A percentile compares a stretch with the other conserved stretches of the same genome.
Conservation (phyloP, 2,888 invertebrate genomes). For the Aphidoletes aphidimyza region DNA sequence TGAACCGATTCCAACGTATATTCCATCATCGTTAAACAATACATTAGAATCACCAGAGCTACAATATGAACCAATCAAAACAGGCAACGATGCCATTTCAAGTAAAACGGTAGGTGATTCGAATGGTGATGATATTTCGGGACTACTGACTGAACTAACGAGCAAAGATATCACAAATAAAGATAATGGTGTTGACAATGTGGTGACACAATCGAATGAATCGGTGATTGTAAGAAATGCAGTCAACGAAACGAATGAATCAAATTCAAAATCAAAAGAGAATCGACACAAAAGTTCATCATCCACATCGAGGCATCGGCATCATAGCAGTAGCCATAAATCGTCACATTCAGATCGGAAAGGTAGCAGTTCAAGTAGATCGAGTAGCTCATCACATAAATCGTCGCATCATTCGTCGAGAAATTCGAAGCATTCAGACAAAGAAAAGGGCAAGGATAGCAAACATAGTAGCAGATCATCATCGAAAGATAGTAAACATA, state of each 20-base stretch:
- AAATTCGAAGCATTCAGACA: conserved; percentile 35
- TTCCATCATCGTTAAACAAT: conserved; percentile 37
- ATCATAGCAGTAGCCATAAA: conserved; percentile 50
- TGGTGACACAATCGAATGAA: no score
- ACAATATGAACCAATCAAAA: not conserved
- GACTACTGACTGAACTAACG: conserved; percentile 21
- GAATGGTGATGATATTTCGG: conserved; percentile 32
- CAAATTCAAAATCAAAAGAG: not conserved
- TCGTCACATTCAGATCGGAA: conserved; percentile 56
- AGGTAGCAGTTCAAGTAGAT: conserved; percentile 47
- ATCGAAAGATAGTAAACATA: conserved; percentile 40
- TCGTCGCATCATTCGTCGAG: conserved; percentile 22
- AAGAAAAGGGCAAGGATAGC: not conserved
- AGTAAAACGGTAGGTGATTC: not conserved
- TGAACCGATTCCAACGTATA: conserved; percentile 13
- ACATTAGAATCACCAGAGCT: no score
- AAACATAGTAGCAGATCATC: conserved; percentile 55
- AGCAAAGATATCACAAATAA: not conserved
- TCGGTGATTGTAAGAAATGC: not conserved
- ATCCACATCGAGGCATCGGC: conserved; percentile 19
- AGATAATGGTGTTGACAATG: not conserved
- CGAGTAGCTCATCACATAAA: conserved; percentile 29
- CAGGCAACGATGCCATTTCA: not conserved
- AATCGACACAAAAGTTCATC: not conserved
- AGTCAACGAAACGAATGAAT: not conserved